A percentile compares a stretch with the other conserved stretches of the same genome.
Evolutionary conservation across 2,113 vertebrate genomes (phyloP).

Genomic region (Sander vitreus): DNA sequence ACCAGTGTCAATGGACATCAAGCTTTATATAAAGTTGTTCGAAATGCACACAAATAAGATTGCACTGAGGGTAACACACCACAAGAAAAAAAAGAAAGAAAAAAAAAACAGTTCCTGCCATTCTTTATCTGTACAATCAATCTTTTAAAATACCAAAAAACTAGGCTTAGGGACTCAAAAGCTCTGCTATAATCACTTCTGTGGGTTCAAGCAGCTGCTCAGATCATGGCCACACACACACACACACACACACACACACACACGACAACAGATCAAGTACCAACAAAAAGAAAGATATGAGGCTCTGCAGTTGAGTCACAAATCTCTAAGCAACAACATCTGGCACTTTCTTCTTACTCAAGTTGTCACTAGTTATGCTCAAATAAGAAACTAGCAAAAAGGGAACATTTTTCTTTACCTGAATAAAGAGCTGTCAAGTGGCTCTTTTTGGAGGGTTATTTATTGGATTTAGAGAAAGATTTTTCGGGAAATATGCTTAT

Average conservation of each 20-base stretch:
- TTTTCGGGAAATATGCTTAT: background rate
- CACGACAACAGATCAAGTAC: conserved; percentile 10
- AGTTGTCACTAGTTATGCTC: conserved; percentile 26
- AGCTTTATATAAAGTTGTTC: conserved; percentile 21
- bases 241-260: background rate
- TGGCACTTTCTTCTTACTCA: conserved; percentile 53
- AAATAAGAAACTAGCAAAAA: conserved; percentile 8
- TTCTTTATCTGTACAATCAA: conserved; percentile 28
- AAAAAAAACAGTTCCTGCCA: conserved; percentile 4
- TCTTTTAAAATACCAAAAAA: conserved; percentile 44
- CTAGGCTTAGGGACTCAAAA: conserved; percentile 33
- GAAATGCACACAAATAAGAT: background rate
- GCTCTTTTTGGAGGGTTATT: background rate
- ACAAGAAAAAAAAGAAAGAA: background rate
- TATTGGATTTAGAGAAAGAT: background rate
- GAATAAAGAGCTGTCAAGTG: background rate
- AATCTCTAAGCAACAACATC: conserved; percentile 69
- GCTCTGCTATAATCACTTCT: conserved; percentile 52
- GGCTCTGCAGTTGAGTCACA: conserved; percentile 40
- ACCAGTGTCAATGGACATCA: conserved; percentile 16
- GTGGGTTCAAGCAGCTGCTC: conserved; percentile 57
- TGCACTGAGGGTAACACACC: background rate
- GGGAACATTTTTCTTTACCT: background rate
- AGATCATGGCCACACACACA: conserved; percentile 49
- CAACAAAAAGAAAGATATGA: conserved; percentile 39